Evolutionary conservation across 64 coral and sea anemone species (phyloP), one percentile per base, ranked within the genome.

Genomic region (Platygyra sinensis): DNA sequence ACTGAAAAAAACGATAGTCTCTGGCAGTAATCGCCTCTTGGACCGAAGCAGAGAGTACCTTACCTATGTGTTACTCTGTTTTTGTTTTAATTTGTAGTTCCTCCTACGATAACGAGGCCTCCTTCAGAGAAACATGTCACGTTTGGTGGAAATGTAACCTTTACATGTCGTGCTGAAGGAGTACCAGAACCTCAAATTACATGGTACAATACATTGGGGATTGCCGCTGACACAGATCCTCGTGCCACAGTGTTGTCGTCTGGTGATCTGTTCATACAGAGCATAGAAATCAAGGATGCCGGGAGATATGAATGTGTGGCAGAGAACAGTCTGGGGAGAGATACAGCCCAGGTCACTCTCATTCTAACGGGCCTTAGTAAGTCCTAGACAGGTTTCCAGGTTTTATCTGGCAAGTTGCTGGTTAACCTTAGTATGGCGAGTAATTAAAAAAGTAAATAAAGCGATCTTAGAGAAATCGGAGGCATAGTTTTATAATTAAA

Each of bases 281-380:
- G 82, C 22, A 78, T 97, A 10, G 46, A 84, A 60, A 85, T 97
- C 10, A 72, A 62, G 76, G 95, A 97, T 75, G 91, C 88, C 19
- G 95, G 95, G 32, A 88, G 77, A 83, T 97, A 91, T 49, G 73
- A 79, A 0, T 97, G 95, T 85, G 32, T 63, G 31, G 92, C 88
- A 14, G 95, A 97, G 67, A 97, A 97, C 42, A 50, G 60, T 27
- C 49, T 94, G 52, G 95, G 95, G 54, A 92, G 83, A 72, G 88
- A 79, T 38, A 80, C 76, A 63, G 88, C 71, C 11, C 76, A 75
- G 7, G 92, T 89, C n/a, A 80, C 72, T 0, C 92, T 97, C 28
- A 97, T 97, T 17, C 81, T 97, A 9, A 89, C 92, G 46, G 94
- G 76, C 52, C 67, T 96, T 10, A 89, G 94, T 96, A 86, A 96